Conservation (phyloP, 2,113 vertebrate species). For the Peromyscus polionotus region DNA sequence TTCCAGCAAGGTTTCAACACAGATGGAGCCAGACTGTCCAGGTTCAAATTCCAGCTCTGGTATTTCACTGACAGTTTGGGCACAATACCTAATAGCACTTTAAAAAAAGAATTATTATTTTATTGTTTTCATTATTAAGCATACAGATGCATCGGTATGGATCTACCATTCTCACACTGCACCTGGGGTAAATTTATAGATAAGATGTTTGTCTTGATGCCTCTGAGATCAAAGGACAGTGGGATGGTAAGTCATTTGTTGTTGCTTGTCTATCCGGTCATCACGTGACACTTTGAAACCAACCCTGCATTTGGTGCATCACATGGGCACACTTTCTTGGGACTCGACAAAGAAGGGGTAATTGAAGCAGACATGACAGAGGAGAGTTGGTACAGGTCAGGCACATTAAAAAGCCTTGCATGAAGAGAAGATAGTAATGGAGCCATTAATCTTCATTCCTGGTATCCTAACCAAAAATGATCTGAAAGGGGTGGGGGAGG, state of each 20-base stretch:
- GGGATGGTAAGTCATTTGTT: background rate
- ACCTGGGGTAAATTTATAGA: background rate
- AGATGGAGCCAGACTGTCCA: background rate
- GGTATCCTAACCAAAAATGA: slow-evolving; percentile 17
- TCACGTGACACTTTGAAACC: slow-evolving; percentile 18
- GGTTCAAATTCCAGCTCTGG: slow-evolving; percentile 29
- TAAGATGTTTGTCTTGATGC: slow-evolving; percentile 3
- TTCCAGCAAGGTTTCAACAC: background rate
- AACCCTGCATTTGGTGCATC: background rate
- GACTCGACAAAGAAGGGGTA: background rate
- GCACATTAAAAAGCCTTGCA: slow-evolving; percentile 24
- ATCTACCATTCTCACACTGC: background rate
- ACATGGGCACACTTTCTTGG: background rate
- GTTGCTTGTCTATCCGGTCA: slow-evolving; percentile 7
- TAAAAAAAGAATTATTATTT: background rate
- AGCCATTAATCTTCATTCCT: slow-evolving; percentile 56
- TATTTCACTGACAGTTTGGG: background rate
- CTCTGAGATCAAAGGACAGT: background rate
- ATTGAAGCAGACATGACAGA: background rate
- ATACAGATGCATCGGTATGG: background rate
- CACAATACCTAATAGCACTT: background rate
- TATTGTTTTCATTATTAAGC: background rate
- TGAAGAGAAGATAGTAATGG: slow-evolving; percentile 18
- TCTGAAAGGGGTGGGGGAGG: background rate
- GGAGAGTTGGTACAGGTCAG: background rate